Conservation (phyloP, 1,140 invertebrate genomes). For the Heliconius melpomene region DNA sequence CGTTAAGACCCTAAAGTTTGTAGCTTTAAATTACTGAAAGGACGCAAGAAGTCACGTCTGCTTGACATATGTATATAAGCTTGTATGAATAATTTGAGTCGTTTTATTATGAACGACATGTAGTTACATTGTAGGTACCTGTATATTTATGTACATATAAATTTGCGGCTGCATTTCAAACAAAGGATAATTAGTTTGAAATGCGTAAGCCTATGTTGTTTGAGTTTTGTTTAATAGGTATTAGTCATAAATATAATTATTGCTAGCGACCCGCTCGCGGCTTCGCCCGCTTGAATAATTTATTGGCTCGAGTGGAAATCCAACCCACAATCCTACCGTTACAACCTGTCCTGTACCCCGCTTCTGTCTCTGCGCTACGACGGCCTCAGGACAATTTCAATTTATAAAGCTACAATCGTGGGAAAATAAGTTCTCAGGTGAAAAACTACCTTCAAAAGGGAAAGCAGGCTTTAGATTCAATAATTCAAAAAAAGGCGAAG, state of each 20-base stretch:
- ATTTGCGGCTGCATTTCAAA: constrained; percentile 28
- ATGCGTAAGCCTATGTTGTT: constrained; percentile 15
- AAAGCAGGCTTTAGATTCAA: too few species aligned
- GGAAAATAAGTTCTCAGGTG: too few species aligned
- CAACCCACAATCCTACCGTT: too few species aligned
- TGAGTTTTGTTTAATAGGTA: constrained; percentile 1
- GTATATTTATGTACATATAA: background rate
- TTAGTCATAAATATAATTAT: background rate
- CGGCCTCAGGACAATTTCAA: too few species aligned
- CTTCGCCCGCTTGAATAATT: too few species aligned
- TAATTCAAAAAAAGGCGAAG: too few species aligned
- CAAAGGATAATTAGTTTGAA: constrained; percentile 28
- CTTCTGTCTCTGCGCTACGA: too few species aligned
- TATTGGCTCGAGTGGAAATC: too few species aligned
- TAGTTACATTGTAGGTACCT: background rate
- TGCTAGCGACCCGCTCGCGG: background rate
- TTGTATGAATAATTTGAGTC: constrained; percentile 24
- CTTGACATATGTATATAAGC: constrained; percentile 10
- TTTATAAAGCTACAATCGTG: too few species aligned
- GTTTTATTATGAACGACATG: constrained; percentile 23
- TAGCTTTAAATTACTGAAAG: constrained; percentile 16
- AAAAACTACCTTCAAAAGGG: too few species aligned
- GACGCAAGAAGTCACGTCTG: constrained; percentile 27
- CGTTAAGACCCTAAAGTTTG: constrained; percentile 17
- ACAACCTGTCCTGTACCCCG: too few species aligned